Percentiles rank a stretch among this genome's conserved stretches.
Evolutionary conservation across 2,113 vertebrate species (phyloP).

Genomic region (Oreotrochilus melanogaster): DNA sequence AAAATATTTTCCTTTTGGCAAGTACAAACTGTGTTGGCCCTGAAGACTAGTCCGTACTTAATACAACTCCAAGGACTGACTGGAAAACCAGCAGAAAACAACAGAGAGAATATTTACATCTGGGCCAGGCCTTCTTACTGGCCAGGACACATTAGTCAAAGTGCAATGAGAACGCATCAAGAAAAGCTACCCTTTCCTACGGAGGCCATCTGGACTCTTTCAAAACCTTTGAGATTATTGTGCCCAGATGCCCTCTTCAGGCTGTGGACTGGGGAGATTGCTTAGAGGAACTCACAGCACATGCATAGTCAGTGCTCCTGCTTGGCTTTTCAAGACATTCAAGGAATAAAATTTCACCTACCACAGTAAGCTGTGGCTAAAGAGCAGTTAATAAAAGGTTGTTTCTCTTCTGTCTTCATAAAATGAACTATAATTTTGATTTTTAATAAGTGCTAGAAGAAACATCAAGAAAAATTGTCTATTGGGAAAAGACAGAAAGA

Average conservation of each 20-base stretch:
- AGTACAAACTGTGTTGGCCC: not conserved
- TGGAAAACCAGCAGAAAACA: conserved; percentile 10
- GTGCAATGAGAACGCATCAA: not conserved
- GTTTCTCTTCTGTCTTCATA: not conserved
- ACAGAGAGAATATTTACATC: conserved; percentile 13
- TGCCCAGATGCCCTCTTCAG: not conserved
- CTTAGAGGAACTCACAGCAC: not conserved
- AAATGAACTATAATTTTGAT: not conserved
- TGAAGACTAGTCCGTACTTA: not conserved
- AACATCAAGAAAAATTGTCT: not conserved
- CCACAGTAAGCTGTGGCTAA: not conserved
- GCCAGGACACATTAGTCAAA: not conserved
- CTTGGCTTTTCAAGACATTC: not conserved
- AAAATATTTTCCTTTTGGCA: conserved; percentile 17
- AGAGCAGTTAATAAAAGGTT: not conserved
- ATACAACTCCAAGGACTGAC: not conserved
- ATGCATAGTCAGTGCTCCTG: not conserved
- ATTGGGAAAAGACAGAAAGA: not conserved
- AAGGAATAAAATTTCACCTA: not conserved
- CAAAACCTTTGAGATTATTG: conserved; percentile 13
- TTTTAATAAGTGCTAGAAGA: not conserved
- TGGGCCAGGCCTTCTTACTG: not conserved
- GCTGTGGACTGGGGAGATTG: not conserved
- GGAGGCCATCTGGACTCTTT: conserved; percentile 28
- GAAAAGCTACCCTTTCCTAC: conserved; percentile 1